Evolutionary conservation across 2,888 invertebrate genomes (phyloP), one percentile per base, ranked within the genome.

Genomic region (Enoplolaimus lenunculus): DNA sequence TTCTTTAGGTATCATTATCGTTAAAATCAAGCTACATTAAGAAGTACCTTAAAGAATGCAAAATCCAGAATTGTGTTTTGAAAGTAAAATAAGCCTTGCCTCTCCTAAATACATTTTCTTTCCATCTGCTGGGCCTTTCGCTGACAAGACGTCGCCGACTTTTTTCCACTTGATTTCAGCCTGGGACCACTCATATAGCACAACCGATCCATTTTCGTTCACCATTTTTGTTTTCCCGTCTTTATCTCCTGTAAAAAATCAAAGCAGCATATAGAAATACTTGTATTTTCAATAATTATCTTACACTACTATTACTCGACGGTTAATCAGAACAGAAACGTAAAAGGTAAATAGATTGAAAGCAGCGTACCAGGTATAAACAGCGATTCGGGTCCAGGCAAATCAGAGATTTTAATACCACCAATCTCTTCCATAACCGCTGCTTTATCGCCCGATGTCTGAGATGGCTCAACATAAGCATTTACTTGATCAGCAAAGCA

Each of bases 141-240:
- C 87, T 0, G 87, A 87, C 78, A 91, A 86, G 1, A 94, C 91
- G 79, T 93, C 91, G 0, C 94, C 94, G 26, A 94, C 84, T 80
- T 90, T 88, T 72, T 86, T 86, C 94, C 94, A 95, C 60, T 86
- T 85, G 0, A 85, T 71, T 69, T 81, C 78, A 21, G 75, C 74
- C 0, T 75, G 75, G 72, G 78, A 79, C 83, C 84, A 84, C 74
- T 81, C 87, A 80, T 92, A 91, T 67, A 90, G 90, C 75, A 88
- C 87, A 0, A 91, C 89, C 70, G 85, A 86, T 0, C 85, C 84
- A 2, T 88, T 88, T 75, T 88, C 88, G 0, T 89, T 86, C 0
- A 94, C 86, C 84, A 94, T 87, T 80, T 88, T 88, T 0, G 89
- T 90, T 80, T 92, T 90, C 0, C 93, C 93, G 71, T 91, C 89